A percentile compares a stretch with the other conserved stretches of the same genome.
Evolutionary conservation across 2,888 invertebrate genomes (phyloP).

Genomic region (Caenorhabditis macrosperma): DNA sequence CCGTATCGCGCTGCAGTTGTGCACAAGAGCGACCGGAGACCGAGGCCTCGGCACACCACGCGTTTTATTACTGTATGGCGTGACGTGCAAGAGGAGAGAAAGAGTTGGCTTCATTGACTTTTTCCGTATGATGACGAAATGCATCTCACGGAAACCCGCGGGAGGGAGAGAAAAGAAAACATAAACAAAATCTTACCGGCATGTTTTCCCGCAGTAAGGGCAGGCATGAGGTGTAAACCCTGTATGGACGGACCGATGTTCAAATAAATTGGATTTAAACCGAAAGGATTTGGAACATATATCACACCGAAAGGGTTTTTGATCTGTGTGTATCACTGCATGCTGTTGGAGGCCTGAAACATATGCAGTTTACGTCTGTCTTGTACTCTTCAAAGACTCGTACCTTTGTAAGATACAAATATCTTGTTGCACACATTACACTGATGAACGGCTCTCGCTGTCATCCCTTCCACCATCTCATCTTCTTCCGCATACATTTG

Average conservation of each 20-base stretch:
- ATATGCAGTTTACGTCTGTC: neutral
- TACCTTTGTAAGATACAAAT: slow-evolving; percentile 80
- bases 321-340: slow-evolving; percentile 80
- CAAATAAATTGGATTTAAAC: slow-evolving; percentile 80
- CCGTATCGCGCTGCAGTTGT: slow-evolving; percentile 37
- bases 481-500: slow-evolving; percentile 60
- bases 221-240: slow-evolving; percentile 79
- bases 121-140: neutral
- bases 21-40: neutral
- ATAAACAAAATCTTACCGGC: slow-evolving; percentile 64
- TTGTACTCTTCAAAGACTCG: neutral
- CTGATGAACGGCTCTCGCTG: slow-evolving; percentile 77
- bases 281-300: slow-evolving; percentile 78
- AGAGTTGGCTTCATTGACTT: neutral
- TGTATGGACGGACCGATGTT: slow-evolving; percentile 79
- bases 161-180: neutral
- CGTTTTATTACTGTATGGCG: slow-evolving; percentile 48
- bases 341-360: slow-evolving; percentile 79
- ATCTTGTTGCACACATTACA: slow-evolving; percentile 80
- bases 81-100: neutral
- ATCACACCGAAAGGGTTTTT: slow-evolving; percentile 80
- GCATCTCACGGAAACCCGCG: neutral
- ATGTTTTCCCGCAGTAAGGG: slow-evolving; percentile 80
- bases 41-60: neutral
- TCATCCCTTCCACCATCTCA: slow-evolving; percentile 62